Conservation (phyloP, 2,113 vertebrate genomes). For the Periophthalmus modestus region DNA sequence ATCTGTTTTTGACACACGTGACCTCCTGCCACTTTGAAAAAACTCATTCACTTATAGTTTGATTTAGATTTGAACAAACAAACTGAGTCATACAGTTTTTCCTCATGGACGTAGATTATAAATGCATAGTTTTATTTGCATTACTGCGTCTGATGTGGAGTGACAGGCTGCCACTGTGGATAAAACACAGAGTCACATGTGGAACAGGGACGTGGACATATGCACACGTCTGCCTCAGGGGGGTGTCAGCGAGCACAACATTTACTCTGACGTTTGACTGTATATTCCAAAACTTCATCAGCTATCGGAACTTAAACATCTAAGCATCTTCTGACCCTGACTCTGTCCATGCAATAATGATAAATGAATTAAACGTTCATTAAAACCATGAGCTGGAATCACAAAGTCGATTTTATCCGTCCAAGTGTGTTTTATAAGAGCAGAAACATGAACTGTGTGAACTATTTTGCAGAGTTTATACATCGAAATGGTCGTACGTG, state of each 20-base stretch:
- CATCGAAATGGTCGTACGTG: neutral
- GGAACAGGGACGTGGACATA: neutral
- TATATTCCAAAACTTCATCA: neutral
- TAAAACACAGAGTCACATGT: neutral
- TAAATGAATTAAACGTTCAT: no score
- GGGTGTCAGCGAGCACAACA: neutral
- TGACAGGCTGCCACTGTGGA: slow-evolving; percentile 10
- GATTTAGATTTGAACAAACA: no score
- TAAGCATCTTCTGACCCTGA: no score
- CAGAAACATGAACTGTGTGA: neutral
- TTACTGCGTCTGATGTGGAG: neutral
- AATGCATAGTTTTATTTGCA: no score
- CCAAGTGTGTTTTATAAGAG: neutral
- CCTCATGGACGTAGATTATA: no score
- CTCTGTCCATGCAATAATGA: no score
- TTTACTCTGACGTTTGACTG: neutral
- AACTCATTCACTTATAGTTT: no score
- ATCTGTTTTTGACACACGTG: no score
- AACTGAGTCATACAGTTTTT: no score
- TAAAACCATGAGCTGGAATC: neutral
- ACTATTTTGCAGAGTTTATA: neutral
- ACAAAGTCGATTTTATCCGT: neutral
- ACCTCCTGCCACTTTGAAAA: no score
- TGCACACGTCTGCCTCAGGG: neutral
- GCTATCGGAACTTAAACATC: neutral